phyloP scores from a whole-genome alignment of 2,888 invertebrate species.

The Ceratothoa steindachneri region DNA sequence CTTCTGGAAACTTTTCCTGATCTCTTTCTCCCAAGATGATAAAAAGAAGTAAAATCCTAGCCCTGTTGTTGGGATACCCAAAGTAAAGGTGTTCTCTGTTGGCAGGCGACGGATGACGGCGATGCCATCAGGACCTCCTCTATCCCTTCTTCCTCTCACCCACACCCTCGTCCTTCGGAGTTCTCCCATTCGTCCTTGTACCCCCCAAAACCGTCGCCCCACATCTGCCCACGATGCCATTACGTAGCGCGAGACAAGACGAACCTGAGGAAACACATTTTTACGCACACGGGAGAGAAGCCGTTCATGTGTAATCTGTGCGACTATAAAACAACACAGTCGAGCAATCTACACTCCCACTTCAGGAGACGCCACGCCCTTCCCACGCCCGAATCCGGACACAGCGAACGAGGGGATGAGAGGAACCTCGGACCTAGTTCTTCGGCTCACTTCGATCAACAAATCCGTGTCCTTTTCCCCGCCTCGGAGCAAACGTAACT shows the following conservation, averaged over 20 bases:
- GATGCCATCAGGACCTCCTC: neutral
- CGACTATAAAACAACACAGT: slow-evolving; percentile 41
- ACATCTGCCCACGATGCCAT: slow-evolving; percentile 41
- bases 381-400: no score
- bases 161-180: neutral
- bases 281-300: slow-evolving; percentile 46
- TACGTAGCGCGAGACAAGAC: slow-evolving; percentile 46
- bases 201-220: neutral
- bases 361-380: slow-evolving; percentile 37
- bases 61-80: no score
- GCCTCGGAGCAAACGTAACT: no score
- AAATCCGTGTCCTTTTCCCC: no score
- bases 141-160: neutral
- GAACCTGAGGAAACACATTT: slow-evolving; percentile 43
- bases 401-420: neutral
- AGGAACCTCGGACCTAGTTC: no score
- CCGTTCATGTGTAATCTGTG: slow-evolving; percentile 44
- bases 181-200: neutral
- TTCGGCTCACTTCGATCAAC: no score
- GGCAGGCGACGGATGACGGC: neutral
- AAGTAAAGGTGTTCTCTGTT: slow-evolving; percentile 1
- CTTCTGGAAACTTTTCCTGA: no score
- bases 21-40: neutral
- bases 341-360: slow-evolving; percentile 44
- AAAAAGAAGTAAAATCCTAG: no score